phyloP scores from a whole-genome alignment of 2,888 invertebrate genomes.

The Dascillus cervinus region DNA sequence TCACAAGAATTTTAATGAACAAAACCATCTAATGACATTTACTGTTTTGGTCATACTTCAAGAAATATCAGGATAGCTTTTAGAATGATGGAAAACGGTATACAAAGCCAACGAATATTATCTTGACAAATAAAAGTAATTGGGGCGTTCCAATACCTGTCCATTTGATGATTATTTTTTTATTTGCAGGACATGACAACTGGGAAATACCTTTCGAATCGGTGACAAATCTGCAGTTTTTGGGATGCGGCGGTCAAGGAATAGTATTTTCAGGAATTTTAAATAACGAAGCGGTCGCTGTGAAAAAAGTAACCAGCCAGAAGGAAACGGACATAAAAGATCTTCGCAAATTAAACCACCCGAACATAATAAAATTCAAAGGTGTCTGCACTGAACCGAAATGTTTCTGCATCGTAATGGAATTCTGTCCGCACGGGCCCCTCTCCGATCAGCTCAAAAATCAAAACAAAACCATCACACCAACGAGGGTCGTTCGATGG shows the following conservation, averaged over 20 bases:
- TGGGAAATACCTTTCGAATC: slow-evolving; percentile 95
- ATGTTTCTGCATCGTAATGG: slow-evolving; percentile 95
- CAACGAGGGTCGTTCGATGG: slow-evolving; percentile 85
- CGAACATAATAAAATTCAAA: slow-evolving; percentile 87
- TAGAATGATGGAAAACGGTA: too few species aligned
- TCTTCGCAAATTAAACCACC: slow-evolving; percentile 84
- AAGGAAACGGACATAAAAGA: slow-evolving; percentile 91
- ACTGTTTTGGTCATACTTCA: too few species aligned
- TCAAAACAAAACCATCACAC: slow-evolving; percentile 75
- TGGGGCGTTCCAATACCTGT: too few species aligned
- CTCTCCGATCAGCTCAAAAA: slow-evolving; percentile 82
- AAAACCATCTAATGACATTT: too few species aligned
- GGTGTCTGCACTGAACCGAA: slow-evolving; percentile 92
- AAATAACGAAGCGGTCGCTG: slow-evolving; percentile 80
- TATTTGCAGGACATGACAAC: slow-evolving; percentile 61
- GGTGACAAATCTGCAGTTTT: slow-evolving; percentile 80
- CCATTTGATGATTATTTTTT: slow-evolving; percentile 5
- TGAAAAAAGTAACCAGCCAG: slow-evolving; percentile 90
- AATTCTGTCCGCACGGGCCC: slow-evolving; percentile 93
- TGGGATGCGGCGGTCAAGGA: slow-evolving; percentile 95
- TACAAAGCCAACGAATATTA: too few species aligned
- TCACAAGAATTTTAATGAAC: too few species aligned
- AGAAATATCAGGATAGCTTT: too few species aligned
- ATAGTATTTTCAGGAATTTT: slow-evolving; percentile 86
- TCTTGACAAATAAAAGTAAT: too few species aligned